phyloP scores from a whole-genome alignment of 2,888 invertebrate species.

The Acleris holmiana region DNA sequence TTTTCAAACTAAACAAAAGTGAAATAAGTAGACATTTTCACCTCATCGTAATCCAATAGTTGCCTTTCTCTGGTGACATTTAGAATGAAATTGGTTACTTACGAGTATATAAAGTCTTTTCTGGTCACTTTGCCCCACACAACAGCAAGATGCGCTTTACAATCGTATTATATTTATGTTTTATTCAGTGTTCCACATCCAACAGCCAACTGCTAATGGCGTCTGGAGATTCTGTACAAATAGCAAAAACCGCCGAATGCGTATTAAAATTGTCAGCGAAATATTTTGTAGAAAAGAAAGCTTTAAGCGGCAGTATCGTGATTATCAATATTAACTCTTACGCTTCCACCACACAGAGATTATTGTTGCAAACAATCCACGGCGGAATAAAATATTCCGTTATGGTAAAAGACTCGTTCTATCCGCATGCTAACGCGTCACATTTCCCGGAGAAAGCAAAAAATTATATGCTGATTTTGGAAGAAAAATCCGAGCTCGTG shows the following conservation, averaged over 20 bases:
- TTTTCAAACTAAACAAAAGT: no score
- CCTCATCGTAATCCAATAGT: constrained; percentile 3
- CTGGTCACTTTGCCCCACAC: constrained; percentile 9
- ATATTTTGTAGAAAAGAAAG: constrained; percentile 80
- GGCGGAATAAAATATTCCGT: constrained; percentile 76
- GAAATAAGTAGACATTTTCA: no score
- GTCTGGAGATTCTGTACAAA: constrained; percentile 65
- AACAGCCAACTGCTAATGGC: constrained; percentile 68
- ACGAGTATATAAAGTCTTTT: constrained; percentile 20
- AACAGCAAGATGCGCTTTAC: constrained; percentile 50
- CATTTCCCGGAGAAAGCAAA: constrained; percentile 82
- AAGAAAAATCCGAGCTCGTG: constrained; percentile 73
- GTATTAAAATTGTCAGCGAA: constrained; percentile 80
- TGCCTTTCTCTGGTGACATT: constrained; percentile 25
- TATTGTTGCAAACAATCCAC: constrained; percentile 74
- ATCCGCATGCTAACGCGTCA: constrained; percentile 77
- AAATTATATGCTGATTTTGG: constrained; percentile 82
- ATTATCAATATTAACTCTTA: constrained; percentile 79
- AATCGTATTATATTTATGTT: constrained; percentile 47
- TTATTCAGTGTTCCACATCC: constrained; percentile 50
- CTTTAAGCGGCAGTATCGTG: constrained; percentile 78
- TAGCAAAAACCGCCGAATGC: constrained; percentile 75
- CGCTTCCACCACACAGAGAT: constrained; percentile 66
- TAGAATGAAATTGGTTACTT: constrained; percentile 13
- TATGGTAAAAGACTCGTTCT: constrained; percentile 81